Evolutionary conservation across 2,888 invertebrate genomes (phyloP).

Genomic region (Tachina lurida): DNA sequence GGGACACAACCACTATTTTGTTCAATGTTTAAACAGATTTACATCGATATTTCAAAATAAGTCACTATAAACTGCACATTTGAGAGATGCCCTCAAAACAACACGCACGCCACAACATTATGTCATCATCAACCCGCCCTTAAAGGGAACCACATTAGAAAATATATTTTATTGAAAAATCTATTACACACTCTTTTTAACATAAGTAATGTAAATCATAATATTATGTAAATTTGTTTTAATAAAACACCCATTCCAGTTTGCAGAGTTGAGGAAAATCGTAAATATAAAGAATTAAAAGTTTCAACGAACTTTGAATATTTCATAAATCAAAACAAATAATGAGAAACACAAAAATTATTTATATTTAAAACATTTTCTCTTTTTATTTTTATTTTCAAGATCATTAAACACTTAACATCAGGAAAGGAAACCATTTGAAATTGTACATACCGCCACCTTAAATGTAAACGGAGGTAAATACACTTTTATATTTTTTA

Average conservation of each 20-base stretch:
- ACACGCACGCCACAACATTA: no score
- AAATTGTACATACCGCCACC: background rate
- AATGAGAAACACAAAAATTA: background rate
- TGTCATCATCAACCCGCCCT: no score
- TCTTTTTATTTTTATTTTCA: slow-evolving; percentile 51
- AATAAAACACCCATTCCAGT: background rate
- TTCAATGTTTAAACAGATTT: no score
- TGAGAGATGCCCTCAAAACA: no score
- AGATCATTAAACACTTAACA: slow-evolving; percentile 68
- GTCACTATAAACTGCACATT: no score
- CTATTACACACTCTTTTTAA: background rate
- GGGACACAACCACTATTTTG: no score
- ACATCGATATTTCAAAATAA: no score
- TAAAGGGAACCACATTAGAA: no score
- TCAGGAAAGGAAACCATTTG: slow-evolving; percentile 40
- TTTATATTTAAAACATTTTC: background rate
- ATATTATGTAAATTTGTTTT: slow-evolving; percentile 29
- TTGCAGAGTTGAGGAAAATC: background rate
- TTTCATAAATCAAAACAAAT: slow-evolving; percentile 63
- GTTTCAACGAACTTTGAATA: slow-evolving; percentile 43
- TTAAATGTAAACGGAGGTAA: no score
- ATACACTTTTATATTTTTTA: no score
- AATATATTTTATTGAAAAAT: no score
- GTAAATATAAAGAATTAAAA: slow-evolving; percentile 27
- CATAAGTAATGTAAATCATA: slow-evolving; percentile 7